Percentiles rank a stretch among this genome's conserved stretches.
Evolutionary conservation across 2,888 invertebrate genomes (phyloP).

Genomic region (Mesorhabditis sp.): DNA sequence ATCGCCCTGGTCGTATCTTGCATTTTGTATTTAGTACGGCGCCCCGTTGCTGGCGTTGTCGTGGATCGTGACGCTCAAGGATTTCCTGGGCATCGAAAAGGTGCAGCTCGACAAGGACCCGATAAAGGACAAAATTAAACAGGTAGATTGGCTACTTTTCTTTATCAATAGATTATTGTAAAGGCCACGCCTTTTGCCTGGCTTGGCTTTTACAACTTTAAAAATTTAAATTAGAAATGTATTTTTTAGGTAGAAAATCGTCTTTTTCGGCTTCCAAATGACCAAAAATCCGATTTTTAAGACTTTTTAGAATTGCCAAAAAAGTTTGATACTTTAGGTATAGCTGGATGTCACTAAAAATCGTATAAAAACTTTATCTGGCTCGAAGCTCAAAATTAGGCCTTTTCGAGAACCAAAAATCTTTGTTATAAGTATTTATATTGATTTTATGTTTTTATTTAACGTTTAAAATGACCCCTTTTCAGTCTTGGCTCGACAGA

Average conservation of each 20-base stretch:
- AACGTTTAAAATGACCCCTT: neutral
- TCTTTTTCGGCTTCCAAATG: no score
- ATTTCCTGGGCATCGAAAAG: constrained; percentile 43
- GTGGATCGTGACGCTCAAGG: constrained; percentile 47
- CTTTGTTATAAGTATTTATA: neutral
- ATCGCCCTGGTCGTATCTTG: neutral
- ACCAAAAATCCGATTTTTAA: no score
- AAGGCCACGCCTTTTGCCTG: no score
- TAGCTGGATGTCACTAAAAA: no score
- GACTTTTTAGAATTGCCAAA: no score
- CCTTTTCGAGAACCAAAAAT: no score
- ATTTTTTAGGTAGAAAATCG: neutral
- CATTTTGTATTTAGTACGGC: neutral
- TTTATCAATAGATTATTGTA: no score
- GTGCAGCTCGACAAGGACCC: constrained; percentile 50
- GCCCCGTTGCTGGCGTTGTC: constrained; percentile 39
- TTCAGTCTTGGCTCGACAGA: constrained; percentile 59
- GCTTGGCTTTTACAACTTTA: no score
- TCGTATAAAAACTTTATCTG: no score
- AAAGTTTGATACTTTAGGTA: no score
- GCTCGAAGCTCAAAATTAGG: no score
- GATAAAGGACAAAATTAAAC: constrained; percentile 56
- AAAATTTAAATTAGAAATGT: neutral
- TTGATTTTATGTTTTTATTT: constrained; percentile 1
- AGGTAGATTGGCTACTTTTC: constrained; percentile 15